phyloP scores from a whole-genome alignment of 2,888 invertebrate genomes.

The Pocota personata region DNA sequence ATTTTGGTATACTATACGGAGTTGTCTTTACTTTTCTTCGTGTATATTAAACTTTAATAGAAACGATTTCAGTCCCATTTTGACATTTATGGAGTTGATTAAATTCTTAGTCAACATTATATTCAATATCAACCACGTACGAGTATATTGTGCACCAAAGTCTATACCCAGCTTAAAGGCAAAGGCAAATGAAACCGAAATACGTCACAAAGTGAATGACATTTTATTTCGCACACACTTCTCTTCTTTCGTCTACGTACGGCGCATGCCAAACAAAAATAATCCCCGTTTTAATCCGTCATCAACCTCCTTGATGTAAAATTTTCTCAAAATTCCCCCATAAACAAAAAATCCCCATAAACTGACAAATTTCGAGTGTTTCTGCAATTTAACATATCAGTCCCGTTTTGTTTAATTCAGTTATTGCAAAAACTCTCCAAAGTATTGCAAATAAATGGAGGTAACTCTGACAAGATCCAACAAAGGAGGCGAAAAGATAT shows the following conservation, averaged over 20 bases:
- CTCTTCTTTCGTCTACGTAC: background rate
- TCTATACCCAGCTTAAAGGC: no score
- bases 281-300: background rate
- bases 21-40: no score
- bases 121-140: no score
- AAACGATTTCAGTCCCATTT: no score
- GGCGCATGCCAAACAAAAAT: background rate
- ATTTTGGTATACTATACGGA: no score
- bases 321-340: background rate
- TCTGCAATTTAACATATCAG: background rate
- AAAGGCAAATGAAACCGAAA: background rate
- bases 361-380: background rate
- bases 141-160: no score
- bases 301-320: background rate
- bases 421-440: background rate
- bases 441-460: background rate
- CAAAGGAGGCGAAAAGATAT: background rate
- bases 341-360: background rate
- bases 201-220: background rate
- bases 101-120: no score
- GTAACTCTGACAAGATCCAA: background rate
- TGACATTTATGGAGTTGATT: no score
- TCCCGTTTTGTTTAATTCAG: background rate
- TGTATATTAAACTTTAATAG: no score
- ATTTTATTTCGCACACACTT: no score